A percentile compares a stretch with the other conserved stretches of the same genome.
phyloP scores from a whole-genome alignment of 2,113 vertebrate genomes.

The Genyomyrus donnyi region DNA sequence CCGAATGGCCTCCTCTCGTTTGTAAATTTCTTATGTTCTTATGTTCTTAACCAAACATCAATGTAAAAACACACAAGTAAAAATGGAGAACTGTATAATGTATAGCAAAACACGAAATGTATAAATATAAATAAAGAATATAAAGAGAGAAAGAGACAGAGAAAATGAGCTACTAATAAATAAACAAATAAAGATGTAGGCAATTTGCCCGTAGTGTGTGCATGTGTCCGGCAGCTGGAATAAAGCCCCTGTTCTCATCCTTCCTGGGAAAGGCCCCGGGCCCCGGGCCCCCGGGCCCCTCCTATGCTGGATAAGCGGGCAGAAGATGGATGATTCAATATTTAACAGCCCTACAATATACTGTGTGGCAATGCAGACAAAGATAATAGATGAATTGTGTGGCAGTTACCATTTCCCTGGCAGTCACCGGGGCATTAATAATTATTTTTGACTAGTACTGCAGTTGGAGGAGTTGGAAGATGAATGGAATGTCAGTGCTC shows the following conservation, averaged over 20 bases:
- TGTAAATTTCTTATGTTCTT: no score
- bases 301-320: neutral
- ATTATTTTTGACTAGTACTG: neutral
- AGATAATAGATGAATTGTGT: neutral
- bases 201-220: neutral
- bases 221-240: neutral
- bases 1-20: no score
- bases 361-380: neutral
- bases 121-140: neutral
- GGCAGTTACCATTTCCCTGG: neutral
- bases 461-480: neutral
- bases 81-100: no score
- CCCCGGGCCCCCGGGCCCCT: no score
- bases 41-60: no score
- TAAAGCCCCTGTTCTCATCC: neutral
- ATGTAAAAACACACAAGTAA: no score
- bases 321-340: neutral
- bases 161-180: neutral
- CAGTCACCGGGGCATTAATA: neutral
- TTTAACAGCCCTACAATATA: neutral
- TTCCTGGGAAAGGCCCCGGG: neutral
- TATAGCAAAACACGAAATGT: no score
- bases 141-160: neutral
- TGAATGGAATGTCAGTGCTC: neutral
- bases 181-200: neutral